Percentiles rank a stretch among this genome's conserved stretches.
Conservation (phyloP, 2,797 vertebrate species). For the Bothrops alternatus region DNA sequence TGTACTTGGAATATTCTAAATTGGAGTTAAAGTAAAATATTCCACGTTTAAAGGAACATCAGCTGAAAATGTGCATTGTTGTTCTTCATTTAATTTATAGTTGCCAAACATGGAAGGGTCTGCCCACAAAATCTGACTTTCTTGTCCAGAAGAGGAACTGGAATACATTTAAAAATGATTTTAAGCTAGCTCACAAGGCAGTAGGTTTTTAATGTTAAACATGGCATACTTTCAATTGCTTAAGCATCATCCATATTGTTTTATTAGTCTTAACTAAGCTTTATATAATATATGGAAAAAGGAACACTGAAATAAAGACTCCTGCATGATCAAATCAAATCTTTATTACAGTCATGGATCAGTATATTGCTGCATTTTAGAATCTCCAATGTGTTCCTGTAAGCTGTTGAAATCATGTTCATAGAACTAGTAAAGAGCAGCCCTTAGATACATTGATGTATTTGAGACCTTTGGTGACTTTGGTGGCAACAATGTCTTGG, state of each 20-base stretch:
- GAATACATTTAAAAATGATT: not conserved
- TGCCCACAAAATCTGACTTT: not conserved
- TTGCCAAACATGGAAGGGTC: not conserved
- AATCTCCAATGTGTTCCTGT: slow-evolving; percentile 27
- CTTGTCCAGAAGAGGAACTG: not conserved
- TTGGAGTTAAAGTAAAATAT: not conserved
- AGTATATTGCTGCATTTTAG: not conserved
- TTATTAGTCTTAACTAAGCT: slow-evolving; percentile 19
- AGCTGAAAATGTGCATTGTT: not conserved
- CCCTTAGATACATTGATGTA: not conserved
- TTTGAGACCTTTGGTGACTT: slow-evolving; percentile 18
- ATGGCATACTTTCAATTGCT: slow-evolving; percentile 27
- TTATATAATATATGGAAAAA: slow-evolving; percentile 1
- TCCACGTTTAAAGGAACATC: not conserved
- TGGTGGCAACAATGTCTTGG: not conserved
- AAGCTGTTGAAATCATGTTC: slow-evolving; percentile 26
- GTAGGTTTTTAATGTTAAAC: not conserved
- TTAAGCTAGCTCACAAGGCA: not conserved
- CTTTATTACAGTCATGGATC: not conserved
- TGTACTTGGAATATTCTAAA: not conserved
- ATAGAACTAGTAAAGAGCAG: not conserved
- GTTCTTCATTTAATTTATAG: not conserved
- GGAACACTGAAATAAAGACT: slow-evolving; percentile 13
- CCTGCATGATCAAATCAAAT: not conserved
- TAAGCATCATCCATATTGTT: slow-evolving; percentile 29